Conservation (phyloP, 2,113 vertebrate genomes). For the Daubentonia madagascariensis region DNA sequence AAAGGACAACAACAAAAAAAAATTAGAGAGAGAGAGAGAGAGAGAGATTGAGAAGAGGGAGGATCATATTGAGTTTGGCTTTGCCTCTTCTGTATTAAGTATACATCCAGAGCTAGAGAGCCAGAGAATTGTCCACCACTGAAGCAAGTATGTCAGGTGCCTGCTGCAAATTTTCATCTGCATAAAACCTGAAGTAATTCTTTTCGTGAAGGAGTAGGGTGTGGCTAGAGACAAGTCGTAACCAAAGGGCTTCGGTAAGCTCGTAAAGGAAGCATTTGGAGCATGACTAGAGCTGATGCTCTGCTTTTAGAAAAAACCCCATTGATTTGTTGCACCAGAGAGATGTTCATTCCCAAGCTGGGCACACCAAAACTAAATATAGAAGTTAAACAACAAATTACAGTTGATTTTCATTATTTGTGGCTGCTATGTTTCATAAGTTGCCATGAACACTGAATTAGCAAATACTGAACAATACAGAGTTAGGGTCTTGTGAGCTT, state of each 20-base stretch:
- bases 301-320: not conserved
- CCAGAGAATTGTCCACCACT: not conserved
- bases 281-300: not conserved
- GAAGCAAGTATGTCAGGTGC: not conserved
- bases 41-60: not conserved
- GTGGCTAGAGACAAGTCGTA: not conserved
- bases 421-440: not conserved
- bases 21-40: not conserved
- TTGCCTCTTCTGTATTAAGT: not conserved
- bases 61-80: not conserved
- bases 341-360: not conserved
- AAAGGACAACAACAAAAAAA: not conserved
- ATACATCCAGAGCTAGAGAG: not conserved
- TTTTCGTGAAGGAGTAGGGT: not conserved
- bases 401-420: not conserved
- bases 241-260: not conserved
- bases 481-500: not conserved
- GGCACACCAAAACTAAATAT: not conserved
- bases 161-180: not conserved
- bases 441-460: not conserved
- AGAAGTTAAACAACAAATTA: not conserved
- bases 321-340: not conserved
- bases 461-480: not conserved
- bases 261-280: not conserved
- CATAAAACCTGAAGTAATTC: not conserved